These are phyloP conservation scores for Pangasius sanitwongsei DNA, from an alignment of 2,797 vertebrate genomes.

Conservation along the genomic window DNA sequence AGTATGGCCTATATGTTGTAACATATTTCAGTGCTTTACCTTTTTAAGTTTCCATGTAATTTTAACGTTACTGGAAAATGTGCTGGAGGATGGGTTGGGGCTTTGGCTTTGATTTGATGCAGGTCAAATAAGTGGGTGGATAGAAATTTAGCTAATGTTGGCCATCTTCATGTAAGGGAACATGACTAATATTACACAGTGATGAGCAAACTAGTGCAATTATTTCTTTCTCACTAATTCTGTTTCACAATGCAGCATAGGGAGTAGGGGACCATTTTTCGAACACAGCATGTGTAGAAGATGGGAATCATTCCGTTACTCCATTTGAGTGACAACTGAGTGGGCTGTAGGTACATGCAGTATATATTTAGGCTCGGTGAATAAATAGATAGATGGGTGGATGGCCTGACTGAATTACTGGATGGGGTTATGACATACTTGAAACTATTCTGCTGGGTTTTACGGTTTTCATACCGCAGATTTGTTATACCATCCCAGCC, in stretches of 20 bases:
- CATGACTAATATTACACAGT: neutral
- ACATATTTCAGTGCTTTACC: neutral
- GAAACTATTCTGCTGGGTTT: conserved; percentile 9
- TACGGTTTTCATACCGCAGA: neutral
- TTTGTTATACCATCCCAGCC: neutral
- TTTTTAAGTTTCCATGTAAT: neutral
- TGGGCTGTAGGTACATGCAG: neutral
- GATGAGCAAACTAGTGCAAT: neutral
- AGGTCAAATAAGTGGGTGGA: neutral
- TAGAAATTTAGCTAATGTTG: neutral
- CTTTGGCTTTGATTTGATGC: neutral
- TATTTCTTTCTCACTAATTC: neutral
- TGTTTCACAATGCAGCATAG: neutral
- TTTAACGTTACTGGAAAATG: neutral
- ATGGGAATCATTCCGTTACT: neutral
- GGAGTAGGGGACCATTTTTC: neutral
- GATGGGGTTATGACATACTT: neutral
- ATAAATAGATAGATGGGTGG: neutral
- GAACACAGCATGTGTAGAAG: neutral
- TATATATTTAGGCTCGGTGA: no score
- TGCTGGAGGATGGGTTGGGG: neutral
- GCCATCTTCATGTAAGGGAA: neutral
- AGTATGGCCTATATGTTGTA: neutral
- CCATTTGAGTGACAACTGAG: neutral
- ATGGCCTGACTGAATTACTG: neutral